Evolutionary conservation across 2,797 vertebrate species (phyloP).

Genomic region (Poecilia velifera): DNA sequence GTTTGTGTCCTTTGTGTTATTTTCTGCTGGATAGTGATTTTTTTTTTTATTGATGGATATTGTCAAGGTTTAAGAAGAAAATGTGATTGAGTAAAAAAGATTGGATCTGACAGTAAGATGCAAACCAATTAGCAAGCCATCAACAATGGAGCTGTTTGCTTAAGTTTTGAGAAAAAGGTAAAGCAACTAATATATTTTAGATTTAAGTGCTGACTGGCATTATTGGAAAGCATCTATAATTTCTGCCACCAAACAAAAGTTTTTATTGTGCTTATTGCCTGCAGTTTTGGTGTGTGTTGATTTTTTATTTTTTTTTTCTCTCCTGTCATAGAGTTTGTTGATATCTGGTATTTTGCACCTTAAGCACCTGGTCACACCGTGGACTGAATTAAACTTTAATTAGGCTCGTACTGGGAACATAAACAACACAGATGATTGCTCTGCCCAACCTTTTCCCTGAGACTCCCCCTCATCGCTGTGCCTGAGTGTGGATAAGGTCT

Average conservation of each 20-base stretch:
- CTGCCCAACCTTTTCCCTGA: neutral
- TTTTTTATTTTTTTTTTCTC: neutral
- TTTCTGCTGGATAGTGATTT: neutral
- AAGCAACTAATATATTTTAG: neutral
- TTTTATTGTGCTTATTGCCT: neutral
- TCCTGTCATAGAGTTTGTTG: slow-evolving; percentile 30
- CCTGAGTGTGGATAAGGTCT: slow-evolving; percentile 2
- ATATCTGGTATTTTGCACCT: slow-evolving; percentile 25
- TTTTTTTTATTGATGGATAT: neutral
- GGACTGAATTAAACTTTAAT: slow-evolving; percentile 39
- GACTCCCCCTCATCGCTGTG: slow-evolving; percentile 6
- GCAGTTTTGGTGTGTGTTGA: neutral
- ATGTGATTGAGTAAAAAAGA: neutral
- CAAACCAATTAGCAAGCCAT: neutral
- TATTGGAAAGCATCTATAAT: neutral
- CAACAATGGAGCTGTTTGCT: neutral
- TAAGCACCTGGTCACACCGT: slow-evolving; percentile 16
- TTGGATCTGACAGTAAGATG: neutral
- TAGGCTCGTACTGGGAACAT: slow-evolving; percentile 22
- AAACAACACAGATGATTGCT: slow-evolving; percentile 8
- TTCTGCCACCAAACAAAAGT: neutral
- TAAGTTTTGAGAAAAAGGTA: neutral
- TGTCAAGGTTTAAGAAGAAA: neutral
- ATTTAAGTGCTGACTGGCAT: neutral
- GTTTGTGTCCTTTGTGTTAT: neutral